A percentile compares a stretch with the other conserved stretches of the same genome.
phyloP scores from a whole-genome alignment of 2,113 vertebrate species.

The Maccullochella peelii region DNA sequence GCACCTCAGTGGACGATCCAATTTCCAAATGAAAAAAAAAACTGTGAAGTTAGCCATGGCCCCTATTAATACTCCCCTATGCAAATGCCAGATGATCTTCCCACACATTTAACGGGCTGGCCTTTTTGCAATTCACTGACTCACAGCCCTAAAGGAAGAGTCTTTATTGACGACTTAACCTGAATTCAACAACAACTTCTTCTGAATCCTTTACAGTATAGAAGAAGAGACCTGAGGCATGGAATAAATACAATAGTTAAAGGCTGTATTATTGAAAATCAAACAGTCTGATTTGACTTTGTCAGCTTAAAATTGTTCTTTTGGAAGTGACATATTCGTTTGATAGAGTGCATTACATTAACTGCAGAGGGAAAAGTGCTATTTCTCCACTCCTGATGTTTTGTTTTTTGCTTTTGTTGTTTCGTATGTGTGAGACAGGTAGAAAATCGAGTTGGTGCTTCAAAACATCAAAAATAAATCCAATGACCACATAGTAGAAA shows the following conservation, averaged over 20 bases:
- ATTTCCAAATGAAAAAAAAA: conserved; percentile 60
- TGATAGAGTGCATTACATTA: conserved; percentile 31
- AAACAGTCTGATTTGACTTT: conserved; percentile 1
- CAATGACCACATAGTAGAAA: conserved; percentile 5
- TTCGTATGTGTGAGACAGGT: conserved; percentile 53
- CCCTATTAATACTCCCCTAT: conserved; percentile 68
- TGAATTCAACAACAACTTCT: conserved; percentile 20
- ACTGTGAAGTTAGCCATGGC: conserved; percentile 68
- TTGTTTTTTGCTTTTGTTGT: conserved; percentile 35
- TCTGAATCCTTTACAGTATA: not conserved
- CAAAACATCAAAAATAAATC: conserved; percentile 44
- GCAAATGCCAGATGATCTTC: conserved; percentile 71
- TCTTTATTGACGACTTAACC: conserved; percentile 44
- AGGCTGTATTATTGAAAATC: not conserved
- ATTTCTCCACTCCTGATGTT: conserved; percentile 25
- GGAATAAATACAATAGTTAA: conserved; percentile 1
- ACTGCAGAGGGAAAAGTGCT: conserved; percentile 23
- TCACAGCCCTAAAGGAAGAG: conserved; percentile 44
- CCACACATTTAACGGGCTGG: conserved; percentile 64
- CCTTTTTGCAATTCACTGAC: conserved; percentile 53
- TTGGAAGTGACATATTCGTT: conserved; percentile 41
- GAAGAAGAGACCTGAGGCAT: not conserved
- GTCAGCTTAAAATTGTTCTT: conserved; percentile 20
- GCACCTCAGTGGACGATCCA: conserved; percentile 66
- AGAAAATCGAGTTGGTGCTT: conserved; percentile 33